Evolutionary conservation across 2,113 vertebrate species (phyloP).

Genomic region (Smithornis capensis): DNA sequence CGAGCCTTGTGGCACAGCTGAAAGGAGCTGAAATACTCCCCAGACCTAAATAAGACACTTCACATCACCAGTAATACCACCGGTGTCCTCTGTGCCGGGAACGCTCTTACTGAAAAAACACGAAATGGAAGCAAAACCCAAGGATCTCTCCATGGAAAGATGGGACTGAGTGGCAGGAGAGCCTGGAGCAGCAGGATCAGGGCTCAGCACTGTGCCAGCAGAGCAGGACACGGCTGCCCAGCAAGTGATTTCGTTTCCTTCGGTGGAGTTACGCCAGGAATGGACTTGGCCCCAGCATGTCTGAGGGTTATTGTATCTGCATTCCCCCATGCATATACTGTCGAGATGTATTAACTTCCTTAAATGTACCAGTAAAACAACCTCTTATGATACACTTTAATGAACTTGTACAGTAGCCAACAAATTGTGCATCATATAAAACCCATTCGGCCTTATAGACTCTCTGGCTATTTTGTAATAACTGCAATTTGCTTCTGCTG

Average conservation of each 20-base stretch:
- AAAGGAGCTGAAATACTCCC: not conserved
- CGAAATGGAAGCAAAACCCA: fast-evolving
- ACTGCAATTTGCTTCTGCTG: conserved; percentile 68
- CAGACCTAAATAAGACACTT: fast-evolving
- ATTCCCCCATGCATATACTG: conserved; percentile 57
- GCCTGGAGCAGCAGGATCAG: not conserved
- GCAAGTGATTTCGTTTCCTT: not conserved
- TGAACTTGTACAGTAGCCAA: conserved; percentile 68
- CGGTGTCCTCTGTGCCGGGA: not conserved
- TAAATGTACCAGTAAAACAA: conserved; percentile 69
- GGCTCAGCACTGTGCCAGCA: not conserved
- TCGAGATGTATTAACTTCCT: conserved; percentile 71
- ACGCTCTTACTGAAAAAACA: not conserved
- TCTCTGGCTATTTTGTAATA: conserved; percentile 67
- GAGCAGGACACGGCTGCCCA: not conserved
- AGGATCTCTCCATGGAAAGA: not conserved
- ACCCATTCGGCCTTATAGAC: conserved; percentile 61
- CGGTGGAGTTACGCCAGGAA: not conserved
- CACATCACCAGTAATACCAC: not conserved
- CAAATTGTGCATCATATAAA: conserved; percentile 67
- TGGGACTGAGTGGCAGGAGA: fast-evolving
- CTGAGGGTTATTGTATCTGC: conserved; percentile 67
- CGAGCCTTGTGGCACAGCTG: not conserved
- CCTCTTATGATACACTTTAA: conserved; percentile 68
- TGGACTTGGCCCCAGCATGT: conserved; percentile 60